Evolutionary conservation across 2,113 vertebrate species (phyloP), one percentile per base, ranked within the genome.

Genomic region (Ceuthmochares aereus): DNA sequence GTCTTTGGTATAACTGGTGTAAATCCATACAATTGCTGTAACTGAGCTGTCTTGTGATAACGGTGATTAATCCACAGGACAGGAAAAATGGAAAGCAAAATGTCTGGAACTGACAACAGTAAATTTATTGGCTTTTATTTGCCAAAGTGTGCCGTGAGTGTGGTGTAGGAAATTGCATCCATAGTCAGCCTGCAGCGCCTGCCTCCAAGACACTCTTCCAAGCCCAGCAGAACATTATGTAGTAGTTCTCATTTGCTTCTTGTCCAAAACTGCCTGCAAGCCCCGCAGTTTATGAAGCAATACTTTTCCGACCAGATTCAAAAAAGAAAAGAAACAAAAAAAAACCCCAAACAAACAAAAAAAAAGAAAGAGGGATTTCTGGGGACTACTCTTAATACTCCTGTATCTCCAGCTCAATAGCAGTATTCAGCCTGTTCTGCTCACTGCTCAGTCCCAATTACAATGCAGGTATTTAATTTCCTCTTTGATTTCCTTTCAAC

Each of bases 401-500:
- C 37, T 79, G 8, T 60, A 69, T 87, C 70, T 93, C 80, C 84
- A 69, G 69, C 94, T 92, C 93, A 89, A 75, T 84, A 91, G 69
- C 75, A 76, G 52, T 69, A 85, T 97, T 97, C 94, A 96, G 8
- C 79, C 89, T 29, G 10, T 95, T 91, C 84, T 78, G 45, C 78
- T 93, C 58, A 54, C 52, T 58, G 56, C 66, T 97, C 85, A 79
- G 55, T 59, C 85, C 92, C 91, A 96, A 89, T 96, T 97, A 97
- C 79, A 90, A 84, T 94, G 92, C 82, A 88, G 89, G 82, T 93
- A 95, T 96, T 97, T 97, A 90, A 97, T 97, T 98, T 97, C 96
- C 95, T 96, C 85, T 94, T 95, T 97, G 93, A 96, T 96, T 98
- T 97, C 92, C 95, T 63, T 94, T 96, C 84, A 79, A 45, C 87